A percentile compares a stretch with the other conserved stretches of the same genome.
phyloP scores from a whole-genome alignment of 2,888 invertebrate genomes.

The Pseudeuparius sepicola region DNA sequence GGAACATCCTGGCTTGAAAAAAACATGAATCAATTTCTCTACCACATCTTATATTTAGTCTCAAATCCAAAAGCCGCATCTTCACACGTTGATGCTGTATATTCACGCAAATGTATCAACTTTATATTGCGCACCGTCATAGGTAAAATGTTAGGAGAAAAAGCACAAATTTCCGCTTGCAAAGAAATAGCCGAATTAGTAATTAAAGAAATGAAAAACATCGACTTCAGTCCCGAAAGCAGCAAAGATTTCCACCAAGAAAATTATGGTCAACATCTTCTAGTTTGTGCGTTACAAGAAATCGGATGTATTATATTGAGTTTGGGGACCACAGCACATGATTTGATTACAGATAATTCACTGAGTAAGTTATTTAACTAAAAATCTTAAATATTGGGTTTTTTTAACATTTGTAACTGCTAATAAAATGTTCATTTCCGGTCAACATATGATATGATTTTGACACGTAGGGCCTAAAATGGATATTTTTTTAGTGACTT shows the following conservation, averaged over 20 bases:
- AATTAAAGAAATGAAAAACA: constrained; percentile 89
- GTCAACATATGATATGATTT: no score
- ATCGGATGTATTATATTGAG: constrained; percentile 82
- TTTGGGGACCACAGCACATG: constrained; percentile 89
- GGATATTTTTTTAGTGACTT: no score
- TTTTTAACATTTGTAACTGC: no score
- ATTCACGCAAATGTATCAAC: constrained; percentile 93
- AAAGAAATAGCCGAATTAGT: constrained; percentile 89
- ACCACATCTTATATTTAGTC: constrained; percentile 85
- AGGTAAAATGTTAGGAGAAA: constrained; percentile 92
- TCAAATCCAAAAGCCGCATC: constrained; percentile 93
- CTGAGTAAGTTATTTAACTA: constrained; percentile 60
- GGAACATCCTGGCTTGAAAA: constrained; percentile 93
- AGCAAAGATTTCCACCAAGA: constrained; percentile 88
- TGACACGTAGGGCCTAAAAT: no score
- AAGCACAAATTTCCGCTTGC: constrained; percentile 91
- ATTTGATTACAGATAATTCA: constrained; percentile 80
- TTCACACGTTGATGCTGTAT: constrained; percentile 95
- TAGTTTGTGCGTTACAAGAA: constrained; percentile 91
- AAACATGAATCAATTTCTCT: constrained; percentile 75
- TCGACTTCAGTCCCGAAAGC: constrained; percentile 86
- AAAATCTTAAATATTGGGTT: no score
- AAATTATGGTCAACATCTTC: constrained; percentile 81
- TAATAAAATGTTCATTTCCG: no score
- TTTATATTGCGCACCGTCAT: constrained; percentile 87